These are phyloP conservation scores for Drosophila sulfurigaster DNA, from an alignment of 1,140 invertebrate genomes.

Conservation along the genomic window DNA sequence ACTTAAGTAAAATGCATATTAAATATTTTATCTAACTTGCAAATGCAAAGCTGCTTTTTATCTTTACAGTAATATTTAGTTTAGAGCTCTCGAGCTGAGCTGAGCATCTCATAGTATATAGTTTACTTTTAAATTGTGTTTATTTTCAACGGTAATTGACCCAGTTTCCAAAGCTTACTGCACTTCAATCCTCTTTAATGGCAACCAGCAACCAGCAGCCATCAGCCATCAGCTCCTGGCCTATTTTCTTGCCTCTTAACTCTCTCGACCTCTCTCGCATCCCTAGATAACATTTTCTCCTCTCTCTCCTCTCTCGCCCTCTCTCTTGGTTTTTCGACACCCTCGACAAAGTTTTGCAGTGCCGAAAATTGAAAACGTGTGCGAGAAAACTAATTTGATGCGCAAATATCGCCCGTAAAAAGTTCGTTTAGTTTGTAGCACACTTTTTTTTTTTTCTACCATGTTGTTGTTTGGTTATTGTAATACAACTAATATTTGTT, in stretches of 20 bases:
- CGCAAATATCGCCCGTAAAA: conserved; percentile 61
- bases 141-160: conserved; percentile 33
- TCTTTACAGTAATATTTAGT: background rate
- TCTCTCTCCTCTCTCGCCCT: background rate
- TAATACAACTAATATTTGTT: conserved; percentile 47
- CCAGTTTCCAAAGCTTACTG: conserved; percentile 9
- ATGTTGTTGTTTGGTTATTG: conserved; percentile 15
- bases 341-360: conserved; percentile 63
- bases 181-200: conserved; percentile 14
- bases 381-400: conserved; percentile 75
- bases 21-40: background rate
- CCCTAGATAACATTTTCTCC: too few relatives aligned
- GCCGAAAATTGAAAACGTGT: conserved; percentile 78
- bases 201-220: background rate
- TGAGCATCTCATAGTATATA: too few relatives aligned
- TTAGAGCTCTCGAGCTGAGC: background rate
- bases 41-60: background rate
- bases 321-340: background rate
- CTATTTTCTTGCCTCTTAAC: conserved; percentile 14
- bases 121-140: conserved; percentile 7
- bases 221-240: conserved; percentile 3
- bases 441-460: background rate
- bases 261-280: background rate
- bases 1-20: background rate
- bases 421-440: conserved; percentile 17